Base-by-base conservation (phyloP, 2,113 vertebrate genomes). In the Nycticebus coucang region DNA sequence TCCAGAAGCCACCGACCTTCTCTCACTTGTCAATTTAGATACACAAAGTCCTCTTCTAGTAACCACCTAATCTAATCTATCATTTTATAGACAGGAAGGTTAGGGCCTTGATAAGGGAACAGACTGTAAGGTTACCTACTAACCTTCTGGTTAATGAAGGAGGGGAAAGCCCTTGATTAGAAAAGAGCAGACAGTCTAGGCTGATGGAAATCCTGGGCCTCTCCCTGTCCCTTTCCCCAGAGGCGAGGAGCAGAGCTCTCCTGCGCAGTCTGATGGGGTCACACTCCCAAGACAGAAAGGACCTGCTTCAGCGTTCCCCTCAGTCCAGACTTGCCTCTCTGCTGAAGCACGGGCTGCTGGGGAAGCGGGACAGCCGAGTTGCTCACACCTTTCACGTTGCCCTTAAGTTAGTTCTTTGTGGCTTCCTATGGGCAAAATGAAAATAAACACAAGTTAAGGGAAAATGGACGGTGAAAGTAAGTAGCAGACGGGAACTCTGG, bases 351-450 rank as follows among this genome's bases (percentile, higher is more conserved):
- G 22, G 53, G 19, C 19, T 33, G 7, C 2, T 33, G 41, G 33
- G 37, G n/a, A 80, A 8, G 33, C 26, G 62, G n/a, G 11, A 41
- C 69, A 79, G 59, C 21, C 69, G 5, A 4, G 37, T 26, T 8
- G 35, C 89, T 87, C 89, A 60, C 5, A 55, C 30, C 91, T 95
- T 74, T 94, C 60, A 15, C 8, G 7, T 13, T 64, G 11, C 14
- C 64, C 50, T 96, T 72, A 26, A 68, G 64, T 79, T 69, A 82
- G 64, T 93, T 95, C 93, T 95, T 78, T 93, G 74, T 95, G 90
- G 55, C 77, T 92, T 86, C 83, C 68, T 94, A 37, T 59, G 79
- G 94, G 64, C 60, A 74, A 37, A 68, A 87, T 45, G 62, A 86
- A 28, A 75, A 92, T 81, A 94, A 82, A 95, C 53, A 84, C 91